A percentile compares a stretch with the other conserved stretches of the same genome.
Conservation (phyloP, 2,113 vertebrate genomes). For the Rana temporaria region DNA sequence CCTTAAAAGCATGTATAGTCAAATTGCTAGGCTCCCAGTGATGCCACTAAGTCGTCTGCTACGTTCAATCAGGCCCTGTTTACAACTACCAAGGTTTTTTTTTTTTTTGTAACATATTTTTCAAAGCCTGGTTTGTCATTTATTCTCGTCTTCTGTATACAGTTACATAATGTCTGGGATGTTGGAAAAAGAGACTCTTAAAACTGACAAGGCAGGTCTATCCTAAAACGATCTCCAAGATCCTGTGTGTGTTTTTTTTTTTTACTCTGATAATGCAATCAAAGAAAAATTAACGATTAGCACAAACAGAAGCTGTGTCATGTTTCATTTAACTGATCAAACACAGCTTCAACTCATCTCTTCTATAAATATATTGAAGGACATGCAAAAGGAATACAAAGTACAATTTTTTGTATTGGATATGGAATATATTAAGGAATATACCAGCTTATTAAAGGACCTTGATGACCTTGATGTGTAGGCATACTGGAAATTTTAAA, state of each 20-base stretch:
- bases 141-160: neutral
- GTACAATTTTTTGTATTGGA: no score
- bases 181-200: slow-evolving; percentile 9
- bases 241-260: neutral
- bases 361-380: neutral
- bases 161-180: slow-evolving; percentile 33
- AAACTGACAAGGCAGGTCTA: neutral
- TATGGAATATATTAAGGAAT: neutral
- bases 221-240: neutral
- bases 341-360: neutral
- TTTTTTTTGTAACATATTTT: neutral
- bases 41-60: neutral
- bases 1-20: slow-evolving; percentile 15
- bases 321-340: slow-evolving; percentile 7
- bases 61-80: slow-evolving; percentile 1
- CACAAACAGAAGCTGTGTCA: neutral
- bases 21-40: slow-evolving; percentile 10
- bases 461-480: no score
- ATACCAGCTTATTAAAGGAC: no score
- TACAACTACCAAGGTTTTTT: neutral
- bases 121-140: slow-evolving; percentile 4
- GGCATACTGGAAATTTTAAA: no score
- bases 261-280: neutral
- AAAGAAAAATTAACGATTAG: neutral
- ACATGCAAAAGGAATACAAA: neutral